A percentile compares a stretch with the other conserved stretches of the same genome.
phyloP scores from a whole-genome alignment of 2,888 invertebrate species.

The Megaustenia siamemsis region DNA sequence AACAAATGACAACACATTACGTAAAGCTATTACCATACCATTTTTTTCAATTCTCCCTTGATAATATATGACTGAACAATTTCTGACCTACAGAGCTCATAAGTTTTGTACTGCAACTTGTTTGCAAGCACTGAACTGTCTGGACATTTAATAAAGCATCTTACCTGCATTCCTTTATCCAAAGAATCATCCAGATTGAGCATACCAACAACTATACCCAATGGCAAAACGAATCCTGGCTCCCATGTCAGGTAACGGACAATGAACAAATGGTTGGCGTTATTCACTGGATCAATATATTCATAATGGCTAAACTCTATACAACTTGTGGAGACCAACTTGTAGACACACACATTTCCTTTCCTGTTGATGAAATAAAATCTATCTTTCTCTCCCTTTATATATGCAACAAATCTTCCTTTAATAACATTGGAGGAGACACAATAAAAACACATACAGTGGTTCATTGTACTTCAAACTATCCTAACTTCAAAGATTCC shows the following conservation, averaged over 20 bases:
- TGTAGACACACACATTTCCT: slow-evolving; percentile 54
- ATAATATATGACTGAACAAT: too few relatives aligned
- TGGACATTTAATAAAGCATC: neutral
- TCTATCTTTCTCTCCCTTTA: too few relatives aligned
- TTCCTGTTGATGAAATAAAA: slow-evolving; percentile 31
- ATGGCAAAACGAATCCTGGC: slow-evolving; percentile 64
- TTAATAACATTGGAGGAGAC: too few relatives aligned
- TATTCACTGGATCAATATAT: slow-evolving; percentile 62
- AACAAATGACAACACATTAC: too few relatives aligned
- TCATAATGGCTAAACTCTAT: slow-evolving; percentile 71
- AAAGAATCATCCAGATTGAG: slow-evolving; percentile 62
- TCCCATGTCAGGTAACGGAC: slow-evolving; percentile 76
- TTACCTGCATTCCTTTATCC: slow-evolving; percentile 61
- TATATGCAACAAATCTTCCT: too few relatives aligned
- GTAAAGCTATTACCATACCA: too few relatives aligned
- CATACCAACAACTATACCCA: slow-evolving; percentile 75
- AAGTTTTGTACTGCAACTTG: neutral
- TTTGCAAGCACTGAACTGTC: neutral
- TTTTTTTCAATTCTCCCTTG: too few relatives aligned
- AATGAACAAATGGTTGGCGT: slow-evolving; percentile 65
- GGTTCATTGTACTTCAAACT: too few relatives aligned
- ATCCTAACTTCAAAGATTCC: too few relatives aligned
- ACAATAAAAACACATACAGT: too few relatives aligned
- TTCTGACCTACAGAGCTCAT: too few relatives aligned
- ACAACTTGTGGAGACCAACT: slow-evolving; percentile 44